These are phyloP conservation scores for Uromys caudimaculatus DNA, from an alignment of 2,797 vertebrate genomes.

Conservation along the genomic window DNA sequence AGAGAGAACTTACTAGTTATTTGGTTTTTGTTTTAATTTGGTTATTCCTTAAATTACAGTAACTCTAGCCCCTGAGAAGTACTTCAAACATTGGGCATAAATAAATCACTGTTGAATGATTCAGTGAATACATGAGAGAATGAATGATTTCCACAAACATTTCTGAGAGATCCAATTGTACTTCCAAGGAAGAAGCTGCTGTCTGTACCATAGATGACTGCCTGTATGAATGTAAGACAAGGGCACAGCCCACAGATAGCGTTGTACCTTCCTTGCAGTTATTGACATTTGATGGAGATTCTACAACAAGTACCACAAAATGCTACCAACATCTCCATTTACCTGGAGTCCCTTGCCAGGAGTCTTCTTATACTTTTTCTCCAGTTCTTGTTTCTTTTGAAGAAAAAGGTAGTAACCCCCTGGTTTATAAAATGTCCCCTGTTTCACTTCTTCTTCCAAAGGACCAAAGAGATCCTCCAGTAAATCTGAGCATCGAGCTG, in stretches of 20 bases:
- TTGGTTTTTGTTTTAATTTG: neutral
- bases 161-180: neutral
- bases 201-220: neutral
- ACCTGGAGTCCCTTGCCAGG: slow-evolving; percentile 79
- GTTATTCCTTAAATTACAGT: neutral
- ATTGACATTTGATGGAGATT: neutral
- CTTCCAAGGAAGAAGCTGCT: neutral
- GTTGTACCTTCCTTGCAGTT: neutral
- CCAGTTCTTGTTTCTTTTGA: slow-evolving; percentile 8
- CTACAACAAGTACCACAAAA: neutral
- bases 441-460: slow-evolving; percentile 61
- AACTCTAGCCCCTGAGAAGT: no score
- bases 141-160: neutral
- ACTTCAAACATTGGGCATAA: neutral
- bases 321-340: neutral
- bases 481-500: slow-evolving; percentile 57
- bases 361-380: slow-evolving; percentile 60
- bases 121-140: neutral
- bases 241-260: neutral
- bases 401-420: slow-evolving; percentile 80
- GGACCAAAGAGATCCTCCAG: slow-evolving; percentile 62
- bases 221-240: neutral
- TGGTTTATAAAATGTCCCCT: slow-evolving; percentile 63
- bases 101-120: neutral
- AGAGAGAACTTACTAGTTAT: neutral